A percentile compares a stretch with the other conserved stretches of the same genome.
Conservation (phyloP, 2,113 vertebrate genomes). For the Dunckerocampus dactyliophorus region DNA sequence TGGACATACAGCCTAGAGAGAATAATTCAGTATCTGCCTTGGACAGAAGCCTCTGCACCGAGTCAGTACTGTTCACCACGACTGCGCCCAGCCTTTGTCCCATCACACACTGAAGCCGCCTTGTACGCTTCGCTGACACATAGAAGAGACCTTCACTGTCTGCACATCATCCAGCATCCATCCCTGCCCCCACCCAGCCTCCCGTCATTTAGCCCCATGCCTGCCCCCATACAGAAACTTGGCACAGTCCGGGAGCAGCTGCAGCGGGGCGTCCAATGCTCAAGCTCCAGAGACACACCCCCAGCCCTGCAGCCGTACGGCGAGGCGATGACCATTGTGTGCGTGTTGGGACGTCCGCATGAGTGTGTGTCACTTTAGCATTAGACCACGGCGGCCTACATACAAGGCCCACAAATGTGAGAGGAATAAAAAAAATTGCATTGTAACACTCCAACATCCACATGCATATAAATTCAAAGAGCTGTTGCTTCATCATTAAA, state of each 20-base stretch:
- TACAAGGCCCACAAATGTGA: conserved; percentile 20
- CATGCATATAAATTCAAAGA: conserved; percentile 28
- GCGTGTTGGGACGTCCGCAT: conserved; percentile 6
- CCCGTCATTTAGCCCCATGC: conserved; percentile 51
- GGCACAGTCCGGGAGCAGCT: conserved; percentile 76
- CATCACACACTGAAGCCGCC: conserved; percentile 59
- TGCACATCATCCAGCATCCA: conserved; percentile 55
- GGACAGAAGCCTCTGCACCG: conserved; percentile 36
- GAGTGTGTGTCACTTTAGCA: conserved; percentile 44
- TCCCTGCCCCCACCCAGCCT: conserved; percentile 53
- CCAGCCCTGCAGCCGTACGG: conserved; percentile 57
- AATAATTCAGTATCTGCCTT: conserved; percentile 38
- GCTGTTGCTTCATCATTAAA: conserved; percentile 45
- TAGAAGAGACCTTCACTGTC: conserved; percentile 70
- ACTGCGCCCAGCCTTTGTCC: conserved; percentile 51
- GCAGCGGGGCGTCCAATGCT: conserved; percentile 65
- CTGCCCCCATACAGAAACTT: conserved; percentile 69
- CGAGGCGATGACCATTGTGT: conserved; percentile 53
- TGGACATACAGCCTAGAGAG: conserved; percentile 20
- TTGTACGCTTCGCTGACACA: conserved; percentile 53
- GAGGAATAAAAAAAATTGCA: conserved; percentile 25
- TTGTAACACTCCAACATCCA: conserved; percentile 22
- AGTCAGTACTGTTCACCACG: conserved; percentile 16
- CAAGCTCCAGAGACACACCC: conserved; percentile 57
- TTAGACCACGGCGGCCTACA: conserved; percentile 36